Evolutionary conservation across 2,113 vertebrate species (phyloP).

Genomic region (Gyps fulvus): DNA sequence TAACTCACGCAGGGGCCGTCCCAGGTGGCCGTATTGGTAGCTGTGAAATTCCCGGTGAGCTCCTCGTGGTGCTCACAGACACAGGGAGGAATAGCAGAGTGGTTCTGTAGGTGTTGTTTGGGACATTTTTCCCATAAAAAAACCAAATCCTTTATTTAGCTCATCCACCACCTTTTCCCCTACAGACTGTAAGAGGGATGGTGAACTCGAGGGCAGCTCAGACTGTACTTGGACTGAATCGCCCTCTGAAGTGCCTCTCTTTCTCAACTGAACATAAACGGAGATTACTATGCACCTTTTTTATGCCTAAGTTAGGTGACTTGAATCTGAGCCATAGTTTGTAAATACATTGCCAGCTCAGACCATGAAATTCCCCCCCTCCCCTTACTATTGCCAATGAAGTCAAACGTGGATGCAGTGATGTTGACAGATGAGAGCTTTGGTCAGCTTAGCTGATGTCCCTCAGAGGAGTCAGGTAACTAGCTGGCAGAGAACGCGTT

Average conservation of each 20-base stretch:
- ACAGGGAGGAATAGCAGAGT: not conserved
- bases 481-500: not conserved
- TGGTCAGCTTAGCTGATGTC: not conserved
- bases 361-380: not conserved
- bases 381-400: not conserved
- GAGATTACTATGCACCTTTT: not conserved
- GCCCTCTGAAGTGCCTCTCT: not conserved
- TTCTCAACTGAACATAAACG: not conserved
- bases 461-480: not conserved
- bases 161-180: not conserved
- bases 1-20: fast-evolving
- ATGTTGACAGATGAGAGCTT: not conserved
- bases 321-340: not conserved
- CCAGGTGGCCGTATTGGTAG: not conserved
- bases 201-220: not conserved
- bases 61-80: not conserved
- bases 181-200: not conserved
- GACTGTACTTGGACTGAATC: not conserved
- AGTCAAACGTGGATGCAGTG: not conserved
- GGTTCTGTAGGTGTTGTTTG: not conserved
- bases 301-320: not conserved
- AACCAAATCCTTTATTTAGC: not conserved
- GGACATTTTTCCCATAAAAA: not conserved
- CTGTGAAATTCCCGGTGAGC: not conserved
- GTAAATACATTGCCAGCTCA: not conserved